Evolutionary conservation across 1,140 invertebrate species (phyloP).

Genomic region (Aphis craccivora): DNA sequence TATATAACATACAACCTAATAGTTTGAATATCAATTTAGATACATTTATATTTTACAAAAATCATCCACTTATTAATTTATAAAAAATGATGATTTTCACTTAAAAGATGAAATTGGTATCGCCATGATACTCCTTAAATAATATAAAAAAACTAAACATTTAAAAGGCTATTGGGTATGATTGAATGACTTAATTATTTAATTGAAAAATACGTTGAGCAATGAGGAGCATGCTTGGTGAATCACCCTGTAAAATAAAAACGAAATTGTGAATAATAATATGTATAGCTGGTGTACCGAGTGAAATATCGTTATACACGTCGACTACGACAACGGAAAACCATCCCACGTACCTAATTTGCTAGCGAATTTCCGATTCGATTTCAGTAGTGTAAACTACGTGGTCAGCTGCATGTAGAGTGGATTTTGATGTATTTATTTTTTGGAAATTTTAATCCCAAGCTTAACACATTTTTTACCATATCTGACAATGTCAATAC

Average conservation of each 20-base stretch:
- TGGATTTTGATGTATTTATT: neutral
- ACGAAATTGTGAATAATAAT: neutral
- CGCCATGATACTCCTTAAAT: neutral
- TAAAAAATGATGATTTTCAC: neutral
- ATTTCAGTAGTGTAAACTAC: neutral
- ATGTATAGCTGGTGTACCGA: neutral
- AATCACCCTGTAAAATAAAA: neutral
- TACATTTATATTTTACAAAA: too few species aligned
- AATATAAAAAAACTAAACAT: neutral
- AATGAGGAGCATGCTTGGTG: neutral
- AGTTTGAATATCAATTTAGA: too few species aligned
- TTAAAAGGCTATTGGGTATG: neutral
- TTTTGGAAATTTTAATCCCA: neutral
- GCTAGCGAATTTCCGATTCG: neutral
- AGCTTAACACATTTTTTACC: slow-evolving; percentile 2
- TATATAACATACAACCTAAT: too few species aligned
- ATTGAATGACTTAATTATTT: neutral
- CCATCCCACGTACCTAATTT: neutral
- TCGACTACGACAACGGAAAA: slow-evolving; percentile 1
- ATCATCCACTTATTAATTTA: neutral
- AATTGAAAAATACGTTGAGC: neutral
- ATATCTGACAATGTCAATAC: neutral
- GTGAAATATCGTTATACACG: neutral
- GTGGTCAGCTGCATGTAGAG: neutral
- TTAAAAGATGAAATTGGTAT: neutral